Evolutionary conservation across 1,140 invertebrate genomes (phyloP).

Genomic region (Zaprionus ghesquierei): DNA sequence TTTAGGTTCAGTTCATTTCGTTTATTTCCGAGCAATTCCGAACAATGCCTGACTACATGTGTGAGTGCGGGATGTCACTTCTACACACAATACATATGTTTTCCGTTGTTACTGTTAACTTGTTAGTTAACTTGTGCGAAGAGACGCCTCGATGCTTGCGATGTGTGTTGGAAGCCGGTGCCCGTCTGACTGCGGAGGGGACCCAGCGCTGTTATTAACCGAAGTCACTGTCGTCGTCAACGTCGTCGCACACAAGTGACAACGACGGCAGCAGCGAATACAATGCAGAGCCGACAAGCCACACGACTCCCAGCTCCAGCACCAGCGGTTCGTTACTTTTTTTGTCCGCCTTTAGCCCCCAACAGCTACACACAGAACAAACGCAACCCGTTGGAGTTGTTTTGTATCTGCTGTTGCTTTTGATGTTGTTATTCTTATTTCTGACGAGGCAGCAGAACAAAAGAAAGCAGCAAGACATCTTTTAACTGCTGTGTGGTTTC

Average conservation of each 20-base stretch:
- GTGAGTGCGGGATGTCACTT: not conserved
- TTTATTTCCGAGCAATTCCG: conserved; percentile 32
- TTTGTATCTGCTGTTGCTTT: conserved; percentile 27
- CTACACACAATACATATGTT: conserved; percentile 23
- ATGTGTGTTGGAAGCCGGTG: conserved; percentile 47
- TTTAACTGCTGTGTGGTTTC: conserved; percentile 51
- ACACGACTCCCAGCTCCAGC: conserved; percentile 37
- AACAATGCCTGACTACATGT: conserved; percentile 3
- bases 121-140: conserved; percentile 2
- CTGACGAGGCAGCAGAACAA: conserved; percentile 24
- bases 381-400: conserved; percentile 51
- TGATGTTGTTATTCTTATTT: conserved; percentile 5
- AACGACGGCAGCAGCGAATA: conserved; percentile 27
- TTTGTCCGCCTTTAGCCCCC: conserved; percentile 32
- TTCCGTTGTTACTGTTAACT: conserved; percentile 15
- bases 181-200: conserved; percentile 63
- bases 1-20: conserved; percentile 35
- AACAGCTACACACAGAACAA: conserved; percentile 73
- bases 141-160: conserved; percentile 13
- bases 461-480: conserved; percentile 67
- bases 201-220: conserved; percentile 61
- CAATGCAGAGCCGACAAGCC: conserved; percentile 38
- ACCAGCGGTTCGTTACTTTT: conserved; percentile 57
- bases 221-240: conserved; percentile 39
- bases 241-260: conserved; percentile 42